These are phyloP conservation scores for Pyrgilauda ruficollis DNA, from an alignment of 2,113 vertebrate genomes.

Conservation along the genomic window DNA sequence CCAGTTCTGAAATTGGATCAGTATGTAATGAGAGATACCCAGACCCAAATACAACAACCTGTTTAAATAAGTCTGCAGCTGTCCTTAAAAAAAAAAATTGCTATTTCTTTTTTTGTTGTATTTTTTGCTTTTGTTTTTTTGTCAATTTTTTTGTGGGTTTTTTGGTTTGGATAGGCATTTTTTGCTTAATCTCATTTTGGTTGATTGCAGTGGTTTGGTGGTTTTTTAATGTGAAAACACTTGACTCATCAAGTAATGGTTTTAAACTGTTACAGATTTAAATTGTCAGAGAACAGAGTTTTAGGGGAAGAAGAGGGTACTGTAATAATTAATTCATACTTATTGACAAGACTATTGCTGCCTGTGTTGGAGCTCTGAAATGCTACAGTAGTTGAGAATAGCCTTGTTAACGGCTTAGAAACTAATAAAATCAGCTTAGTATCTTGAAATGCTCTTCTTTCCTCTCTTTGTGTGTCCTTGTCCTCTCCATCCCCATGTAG, in stretches of 20 bases:
- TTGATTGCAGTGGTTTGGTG: neutral
- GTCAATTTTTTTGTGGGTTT: too few species aligned
- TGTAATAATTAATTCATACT: neutral
- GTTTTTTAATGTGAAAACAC: neutral
- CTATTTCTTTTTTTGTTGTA: neutral
- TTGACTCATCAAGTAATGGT: neutral
- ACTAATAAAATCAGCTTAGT: neutral
- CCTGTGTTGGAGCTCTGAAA: neutral
- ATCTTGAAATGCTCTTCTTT: neutral
- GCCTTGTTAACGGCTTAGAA: neutral
- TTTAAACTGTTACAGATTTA: neutral
- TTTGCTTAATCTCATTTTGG: neutral
- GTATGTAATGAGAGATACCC: neutral
- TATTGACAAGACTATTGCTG: neutral
- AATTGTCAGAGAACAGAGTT: neutral
- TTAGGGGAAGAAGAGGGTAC: too few species aligned
- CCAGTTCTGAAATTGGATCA: neutral
- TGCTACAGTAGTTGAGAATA: neutral
- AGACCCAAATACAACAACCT: neutral
- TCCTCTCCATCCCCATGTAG: constrained; percentile 54
- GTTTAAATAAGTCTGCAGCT: neutral
- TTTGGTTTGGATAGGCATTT: neutral
- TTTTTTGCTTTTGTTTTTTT: neutral
- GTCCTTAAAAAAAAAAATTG: neutral
- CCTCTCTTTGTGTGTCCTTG: neutral